These are phyloP conservation scores for Acanthis flammea DNA, from an alignment of 2,797 vertebrate species.

Conservation along the genomic window DNA sequence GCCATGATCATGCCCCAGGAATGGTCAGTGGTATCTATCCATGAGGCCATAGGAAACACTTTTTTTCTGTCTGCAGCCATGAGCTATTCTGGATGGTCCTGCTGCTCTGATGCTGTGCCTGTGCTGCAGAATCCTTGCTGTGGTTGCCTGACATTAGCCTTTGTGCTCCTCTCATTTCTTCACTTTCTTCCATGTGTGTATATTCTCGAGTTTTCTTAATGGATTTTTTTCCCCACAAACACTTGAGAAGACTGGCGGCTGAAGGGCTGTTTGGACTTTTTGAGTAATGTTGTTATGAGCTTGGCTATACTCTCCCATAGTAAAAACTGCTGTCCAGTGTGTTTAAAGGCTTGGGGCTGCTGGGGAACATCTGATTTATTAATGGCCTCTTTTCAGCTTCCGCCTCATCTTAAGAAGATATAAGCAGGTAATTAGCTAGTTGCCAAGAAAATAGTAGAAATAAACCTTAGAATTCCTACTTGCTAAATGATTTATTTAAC, in stretches of 20 bases:
- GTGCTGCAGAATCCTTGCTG: neutral
- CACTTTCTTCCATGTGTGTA: slow-evolving; percentile 39
- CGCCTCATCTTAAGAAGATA: slow-evolving; percentile 64
- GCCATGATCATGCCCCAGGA: neutral
- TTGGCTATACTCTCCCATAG: slow-evolving; percentile 22
- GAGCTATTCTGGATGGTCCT: neutral
- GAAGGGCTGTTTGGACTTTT: slow-evolving; percentile 57
- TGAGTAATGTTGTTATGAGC: slow-evolving; percentile 62
- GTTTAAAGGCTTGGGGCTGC: slow-evolving; percentile 46
- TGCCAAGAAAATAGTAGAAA: slow-evolving; percentile 45
- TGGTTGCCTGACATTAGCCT: neutral
- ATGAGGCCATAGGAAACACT: fast-evolving
- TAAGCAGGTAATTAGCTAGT: slow-evolving; percentile 67
- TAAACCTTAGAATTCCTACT: slow-evolving; percentile 60
- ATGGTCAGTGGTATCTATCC: neutral
- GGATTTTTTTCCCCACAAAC: slow-evolving; percentile 32
- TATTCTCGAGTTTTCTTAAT: slow-evolving; percentile 50
- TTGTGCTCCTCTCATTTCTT: neutral
- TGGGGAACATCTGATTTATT: slow-evolving; percentile 56
- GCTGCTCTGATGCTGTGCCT: fast-evolving
- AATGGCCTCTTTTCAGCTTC: slow-evolving; percentile 52
- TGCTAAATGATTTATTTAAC: slow-evolving; percentile 56
- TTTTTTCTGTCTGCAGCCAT: neutral
- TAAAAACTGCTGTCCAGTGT: slow-evolving; percentile 50
- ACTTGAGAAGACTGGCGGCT: slow-evolving; percentile 47